Percentiles rank a stretch among this genome's conserved stretches.
phyloP scores from a whole-genome alignment of 92 coral and sea anemone species.

The Parazoanthus atlanticus region DNA sequence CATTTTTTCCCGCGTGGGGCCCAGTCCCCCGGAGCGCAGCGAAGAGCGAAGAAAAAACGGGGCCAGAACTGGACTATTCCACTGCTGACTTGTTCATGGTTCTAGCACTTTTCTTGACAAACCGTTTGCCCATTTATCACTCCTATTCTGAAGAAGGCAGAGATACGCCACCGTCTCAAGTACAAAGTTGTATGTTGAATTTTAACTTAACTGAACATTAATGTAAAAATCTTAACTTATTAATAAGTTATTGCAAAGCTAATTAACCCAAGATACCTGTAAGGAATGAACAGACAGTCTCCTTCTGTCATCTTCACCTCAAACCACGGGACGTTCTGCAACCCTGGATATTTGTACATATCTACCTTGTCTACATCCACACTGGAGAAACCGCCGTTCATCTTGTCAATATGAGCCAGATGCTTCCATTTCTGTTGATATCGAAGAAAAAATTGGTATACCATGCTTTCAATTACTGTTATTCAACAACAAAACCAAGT shows the following conservation, averaged over 20 bases:
- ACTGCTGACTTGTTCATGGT: neutral
- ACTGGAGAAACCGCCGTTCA: conserved; percentile 79
- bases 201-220: too few relatives aligned
- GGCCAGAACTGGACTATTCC: too few relatives aligned
- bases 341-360: conserved; percentile 92
- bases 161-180: neutral
- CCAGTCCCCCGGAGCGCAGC: too few relatives aligned
- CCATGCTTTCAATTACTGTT: neutral
- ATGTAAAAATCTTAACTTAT: too few relatives aligned
- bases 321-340: conserved; percentile 86
- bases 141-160: neutral
- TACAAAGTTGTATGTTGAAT: neutral
- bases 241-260: neutral
- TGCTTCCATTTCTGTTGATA: conserved; percentile 53
- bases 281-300: conserved; percentile 92
- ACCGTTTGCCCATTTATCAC: neutral
- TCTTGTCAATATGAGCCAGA: conserved; percentile 81
- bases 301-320: conserved; percentile 84
- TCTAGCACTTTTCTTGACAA: neutral
- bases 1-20: too few relatives aligned
- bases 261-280: conserved; percentile 53
- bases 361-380: conserved; percentile 98
- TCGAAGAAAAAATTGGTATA: neutral
- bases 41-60: too few relatives aligned
- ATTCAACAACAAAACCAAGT: neutral